Conservation (phyloP, 2,797 vertebrate species). For the Pteronotus mesoamericanus region DNA sequence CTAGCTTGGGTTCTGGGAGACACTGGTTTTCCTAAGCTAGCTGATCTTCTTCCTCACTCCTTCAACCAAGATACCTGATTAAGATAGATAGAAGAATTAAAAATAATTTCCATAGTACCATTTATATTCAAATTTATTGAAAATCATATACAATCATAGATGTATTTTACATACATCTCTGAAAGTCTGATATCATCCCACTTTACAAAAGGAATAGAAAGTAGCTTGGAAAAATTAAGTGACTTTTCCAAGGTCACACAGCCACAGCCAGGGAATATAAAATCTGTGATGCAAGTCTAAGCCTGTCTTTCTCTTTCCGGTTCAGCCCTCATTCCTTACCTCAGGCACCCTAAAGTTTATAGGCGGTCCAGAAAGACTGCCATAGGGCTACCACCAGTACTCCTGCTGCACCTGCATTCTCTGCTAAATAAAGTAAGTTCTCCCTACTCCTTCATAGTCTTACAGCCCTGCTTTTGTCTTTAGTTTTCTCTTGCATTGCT, state of each 20-base stretch:
- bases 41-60: neutral
- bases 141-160: neutral
- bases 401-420: neutral
- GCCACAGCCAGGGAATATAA: no score
- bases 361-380: neutral
- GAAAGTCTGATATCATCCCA: neutral
- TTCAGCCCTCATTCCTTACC: no score
- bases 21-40: neutral
- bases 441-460: neutral
- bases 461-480: neutral
- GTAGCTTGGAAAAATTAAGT: no score
- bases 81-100: neutral
- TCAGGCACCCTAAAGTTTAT: no score
- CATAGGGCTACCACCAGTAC: rapidly evolving
- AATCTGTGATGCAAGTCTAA: no score
- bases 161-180: neutral
- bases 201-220: no score
- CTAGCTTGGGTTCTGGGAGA: neutral
- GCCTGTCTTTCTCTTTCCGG: no score
- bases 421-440: neutral
- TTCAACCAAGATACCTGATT: neutral
- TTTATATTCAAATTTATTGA: neutral
- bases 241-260: no score
- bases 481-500: neutral
- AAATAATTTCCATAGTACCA: neutral